Conservation (phyloP, 2,888 invertebrate genomes). For the Clivina fossor region DNA sequence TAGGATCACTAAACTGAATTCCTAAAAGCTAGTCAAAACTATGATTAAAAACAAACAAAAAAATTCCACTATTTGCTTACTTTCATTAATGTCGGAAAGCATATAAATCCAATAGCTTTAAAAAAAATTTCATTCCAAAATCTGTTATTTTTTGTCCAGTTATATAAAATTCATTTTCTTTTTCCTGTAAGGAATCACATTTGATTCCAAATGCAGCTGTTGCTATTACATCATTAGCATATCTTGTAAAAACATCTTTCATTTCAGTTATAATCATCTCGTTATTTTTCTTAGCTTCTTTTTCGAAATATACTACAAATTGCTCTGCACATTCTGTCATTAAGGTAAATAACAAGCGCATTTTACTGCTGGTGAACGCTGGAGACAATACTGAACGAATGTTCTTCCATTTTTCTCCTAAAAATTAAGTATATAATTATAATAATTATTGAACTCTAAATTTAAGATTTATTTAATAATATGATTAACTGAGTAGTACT, state of each 20-base stretch:
- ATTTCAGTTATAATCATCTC: constrained; percentile 49
- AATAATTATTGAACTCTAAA: neutral
- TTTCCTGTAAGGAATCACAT: constrained; percentile 62
- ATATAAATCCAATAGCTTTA: constrained; percentile 5
- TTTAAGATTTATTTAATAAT: neutral
- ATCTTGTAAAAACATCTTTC: constrained; percentile 57
- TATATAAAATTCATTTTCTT: constrained; percentile 60
- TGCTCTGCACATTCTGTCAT: constrained; percentile 3
- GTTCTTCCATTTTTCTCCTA: constrained; percentile 7
- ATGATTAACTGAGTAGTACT: too few species aligned
- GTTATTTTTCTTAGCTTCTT: constrained; percentile 36
- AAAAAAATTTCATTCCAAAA: constrained; percentile 2
- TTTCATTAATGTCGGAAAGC: constrained; percentile 16
- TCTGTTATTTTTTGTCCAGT: constrained; percentile 43
- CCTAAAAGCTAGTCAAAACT: too few species aligned
- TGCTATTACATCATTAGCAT: constrained; percentile 63
- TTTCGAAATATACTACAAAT: constrained; percentile 36
- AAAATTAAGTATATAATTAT: neutral
- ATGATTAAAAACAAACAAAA: too few species aligned
- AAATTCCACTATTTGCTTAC: too few species aligned
- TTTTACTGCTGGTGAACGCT: constrained; percentile 17
- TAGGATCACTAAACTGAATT: too few species aligned
- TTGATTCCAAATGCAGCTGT: constrained; percentile 60
- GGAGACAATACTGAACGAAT: constrained; percentile 8
- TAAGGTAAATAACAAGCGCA: constrained; percentile 1